A percentile compares a stretch with the other conserved stretches of the same genome.
Evolutionary conservation across 1,140 invertebrate genomes (phyloP).

Genomic region (Euschistus heros): DNA sequence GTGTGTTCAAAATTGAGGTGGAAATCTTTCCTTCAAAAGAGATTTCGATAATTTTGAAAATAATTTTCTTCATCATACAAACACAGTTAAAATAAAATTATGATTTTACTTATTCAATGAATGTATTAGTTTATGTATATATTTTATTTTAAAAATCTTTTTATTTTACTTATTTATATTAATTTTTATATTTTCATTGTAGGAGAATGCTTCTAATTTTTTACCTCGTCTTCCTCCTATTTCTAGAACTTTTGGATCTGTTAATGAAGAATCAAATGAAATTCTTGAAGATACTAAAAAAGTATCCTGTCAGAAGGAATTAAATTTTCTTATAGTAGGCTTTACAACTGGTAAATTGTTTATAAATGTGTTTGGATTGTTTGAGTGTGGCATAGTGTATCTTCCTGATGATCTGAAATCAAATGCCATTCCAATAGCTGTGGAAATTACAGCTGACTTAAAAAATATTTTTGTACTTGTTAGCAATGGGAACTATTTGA

Average conservation of each 20-base stretch:
- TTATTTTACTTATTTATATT: too few relatives aligned
- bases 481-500: conserved; percentile 33
- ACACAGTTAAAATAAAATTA: too few relatives aligned
- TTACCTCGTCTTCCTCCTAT: conserved; percentile 47
- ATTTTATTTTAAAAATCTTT: too few relatives aligned
- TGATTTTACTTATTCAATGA: too few relatives aligned
- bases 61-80: too few relatives aligned
- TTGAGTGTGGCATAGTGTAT: conserved; percentile 60
- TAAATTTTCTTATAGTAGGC: conserved; percentile 70
- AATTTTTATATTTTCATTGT: conserved; percentile 18
- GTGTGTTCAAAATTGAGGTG: too few relatives aligned
- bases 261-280: conserved; percentile 43
- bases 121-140: too few relatives aligned
- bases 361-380: conserved; percentile 73
- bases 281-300: conserved; percentile 50
- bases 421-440: conserved; percentile 33
- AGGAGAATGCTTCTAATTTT: conserved; percentile 38
- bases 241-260: conserved; percentile 44
- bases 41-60: too few relatives aligned
- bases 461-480: conserved; percentile 33
- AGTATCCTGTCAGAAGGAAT: conserved; percentile 51
- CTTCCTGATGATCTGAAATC: conserved; percentile 30
- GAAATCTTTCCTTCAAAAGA: too few relatives aligned
- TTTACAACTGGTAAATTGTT: conserved; percentile 58
- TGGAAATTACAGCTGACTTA: conserved; percentile 37